Evolutionary conservation across 2,797 vertebrate species (phyloP).

Genomic region (Lutjanus campechanus): DNA sequence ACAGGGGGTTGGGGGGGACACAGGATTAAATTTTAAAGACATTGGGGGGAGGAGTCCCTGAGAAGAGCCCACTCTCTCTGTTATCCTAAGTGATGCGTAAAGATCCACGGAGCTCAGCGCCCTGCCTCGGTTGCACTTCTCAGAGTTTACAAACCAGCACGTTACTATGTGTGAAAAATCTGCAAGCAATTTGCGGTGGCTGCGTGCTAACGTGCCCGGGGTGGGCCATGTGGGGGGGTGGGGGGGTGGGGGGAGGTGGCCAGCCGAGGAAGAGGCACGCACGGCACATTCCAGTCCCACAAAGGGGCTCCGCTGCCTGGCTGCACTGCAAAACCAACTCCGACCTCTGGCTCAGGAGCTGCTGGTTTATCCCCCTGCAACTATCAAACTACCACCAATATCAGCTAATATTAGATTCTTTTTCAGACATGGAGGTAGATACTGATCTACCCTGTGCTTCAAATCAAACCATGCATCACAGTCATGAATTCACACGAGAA

Average conservation of each 20-base stretch:
- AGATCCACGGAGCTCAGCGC: slow-evolving; percentile 64
- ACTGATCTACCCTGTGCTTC: background rate
- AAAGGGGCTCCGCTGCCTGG: slow-evolving; percentile 61
- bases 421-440: slow-evolving; percentile 12
- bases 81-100: slow-evolving; percentile 60
- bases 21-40: slow-evolving; percentile 33
- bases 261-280: slow-evolving; percentile 72
- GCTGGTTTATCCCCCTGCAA: background rate
- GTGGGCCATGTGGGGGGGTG: slow-evolving; percentile 48
- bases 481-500: slow-evolving; percentile 19
- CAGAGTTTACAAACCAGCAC: slow-evolving; percentile 84
- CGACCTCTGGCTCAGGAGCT: slow-evolving; percentile 22
- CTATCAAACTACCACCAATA: slow-evolving; percentile 5
- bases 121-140: slow-evolving; percentile 79
- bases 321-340: slow-evolving; percentile 41
- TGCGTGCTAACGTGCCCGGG: slow-evolving; percentile 76
- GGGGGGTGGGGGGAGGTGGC: slow-evolving; percentile 13
- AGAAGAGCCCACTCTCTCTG: slow-evolving; percentile 11
- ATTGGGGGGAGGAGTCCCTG: background rate
- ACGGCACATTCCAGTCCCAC: slow-evolving; percentile 76
- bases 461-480: slow-evolving; percentile 10
- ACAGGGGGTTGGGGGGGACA: slow-evolving; percentile 5
- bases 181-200: slow-evolving; percentile 88
- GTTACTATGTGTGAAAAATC: slow-evolving; percentile 89
- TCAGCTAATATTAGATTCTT: background rate